Conservation (phyloP, 2,888 invertebrate genomes). For the Brachyptera putata region DNA sequence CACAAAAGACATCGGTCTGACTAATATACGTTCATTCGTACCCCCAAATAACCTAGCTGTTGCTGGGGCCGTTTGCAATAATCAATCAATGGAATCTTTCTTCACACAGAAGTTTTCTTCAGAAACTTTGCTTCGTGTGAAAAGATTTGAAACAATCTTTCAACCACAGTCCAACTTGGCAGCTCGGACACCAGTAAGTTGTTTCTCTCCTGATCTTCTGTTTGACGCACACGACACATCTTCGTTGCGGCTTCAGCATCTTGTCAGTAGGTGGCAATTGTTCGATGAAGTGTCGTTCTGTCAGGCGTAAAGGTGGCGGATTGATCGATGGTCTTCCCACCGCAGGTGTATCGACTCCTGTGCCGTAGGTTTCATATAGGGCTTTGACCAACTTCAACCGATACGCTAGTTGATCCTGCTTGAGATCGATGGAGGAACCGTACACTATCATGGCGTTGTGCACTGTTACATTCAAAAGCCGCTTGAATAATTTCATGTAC, state of each 20-base stretch:
- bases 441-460: conserved; percentile 1
- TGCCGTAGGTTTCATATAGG: neutral
- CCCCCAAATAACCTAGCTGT: too few species aligned
- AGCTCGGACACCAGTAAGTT: conserved; percentile 7
- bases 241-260: conserved; percentile 15
- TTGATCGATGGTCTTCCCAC: conserved; percentile 18
- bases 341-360: neutral
- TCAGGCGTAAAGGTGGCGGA: conserved; percentile 10
- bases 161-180: conserved; percentile 20
- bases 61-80: too few species aligned
- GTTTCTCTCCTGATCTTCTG: too few species aligned
- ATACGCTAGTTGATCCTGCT: neutral
- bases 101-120: too few species aligned
- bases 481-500: conserved; percentile 8
- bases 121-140: conserved; percentile 13
- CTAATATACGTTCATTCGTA: too few species aligned
- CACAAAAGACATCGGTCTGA: too few species aligned
- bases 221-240: conserved; percentile 21
- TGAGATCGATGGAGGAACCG: neutral
- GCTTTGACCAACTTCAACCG: conserved; percentile 3
- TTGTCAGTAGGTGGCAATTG: conserved; percentile 8
- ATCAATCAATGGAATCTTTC: too few species aligned
- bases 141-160: conserved; percentile 15
- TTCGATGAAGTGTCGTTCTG: conserved; percentile 16
- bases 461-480: conserved; percentile 4